Evolutionary conservation across 2,888 invertebrate species (phyloP), one percentile per base, ranked within the genome.

Genomic region (Spatulosminthurus flaviceps): DNA sequence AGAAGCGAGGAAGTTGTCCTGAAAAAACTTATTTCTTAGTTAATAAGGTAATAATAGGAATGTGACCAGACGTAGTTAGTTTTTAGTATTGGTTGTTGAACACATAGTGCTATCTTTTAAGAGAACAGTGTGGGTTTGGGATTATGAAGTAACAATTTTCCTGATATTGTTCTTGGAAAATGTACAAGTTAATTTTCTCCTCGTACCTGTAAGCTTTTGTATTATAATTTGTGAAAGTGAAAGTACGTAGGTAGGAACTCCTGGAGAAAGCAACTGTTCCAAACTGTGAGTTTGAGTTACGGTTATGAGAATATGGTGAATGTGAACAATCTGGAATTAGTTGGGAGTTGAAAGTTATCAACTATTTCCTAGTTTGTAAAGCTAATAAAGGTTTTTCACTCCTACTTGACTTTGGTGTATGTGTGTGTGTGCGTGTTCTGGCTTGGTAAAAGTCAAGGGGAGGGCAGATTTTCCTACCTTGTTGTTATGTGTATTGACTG

Each of bases 321-420:
- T 22, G 21, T 64, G 26, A 64, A 26, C 64, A 24, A 64, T 64
- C 64, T 22, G 4, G 13, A 28, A 1, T 28, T n/a, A 51, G 51
- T 26, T 13, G 22, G 21, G 22, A 28, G 51, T n/a, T 24, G 43
- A 72, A 72, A 72, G 72, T 72, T 72, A 43, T 72, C 26, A 22
- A 72, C 51, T 72, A 72, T 72, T 72, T 72, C 51, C 72, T 28
- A 72, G 51, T 51, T 16, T 24, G 24, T 72, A 72, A 21, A 51
- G 51, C 42, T 72, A 72, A 51, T 51, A 72, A 72, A 72, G 43
- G 72, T 51, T 72, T 72, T 72, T 72, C 51, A 51, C 51, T 51
- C 19, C n/a, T 51, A 5, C 51, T 41, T 34, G 24, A 26, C n/a
- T 43, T 43, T 43, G 1, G 11, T 7, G 1, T 26, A 26, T 51